A percentile compares a stretch with the other conserved stretches of the same genome.
These are phyloP conservation scores for Sarcophaga subvicina DNA, from an alignment of 2,888 invertebrate genomes.

Conservation along the genomic window DNA sequence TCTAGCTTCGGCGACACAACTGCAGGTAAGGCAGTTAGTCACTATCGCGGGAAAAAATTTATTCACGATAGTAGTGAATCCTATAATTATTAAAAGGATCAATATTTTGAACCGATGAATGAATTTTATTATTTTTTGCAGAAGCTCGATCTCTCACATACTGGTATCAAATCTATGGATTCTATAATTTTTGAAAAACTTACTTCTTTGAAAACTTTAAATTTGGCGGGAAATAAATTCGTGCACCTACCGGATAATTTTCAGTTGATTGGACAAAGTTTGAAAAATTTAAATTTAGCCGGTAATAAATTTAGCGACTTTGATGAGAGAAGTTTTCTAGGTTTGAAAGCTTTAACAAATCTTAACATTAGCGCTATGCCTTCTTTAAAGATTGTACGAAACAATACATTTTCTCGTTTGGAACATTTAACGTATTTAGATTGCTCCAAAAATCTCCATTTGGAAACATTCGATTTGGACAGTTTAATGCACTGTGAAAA, in stretches of 20 bases:
- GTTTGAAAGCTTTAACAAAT: constrained; percentile 83
- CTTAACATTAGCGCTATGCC: constrained; percentile 85
- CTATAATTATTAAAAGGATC: neutral
- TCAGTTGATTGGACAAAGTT: constrained; percentile 83
- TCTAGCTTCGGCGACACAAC: constrained; percentile 83
- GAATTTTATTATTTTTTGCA: constrained; percentile 71
- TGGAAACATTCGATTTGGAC: constrained; percentile 84
- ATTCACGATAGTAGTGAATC: constrained; percentile 7
- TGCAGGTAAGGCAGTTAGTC: constrained; percentile 82
- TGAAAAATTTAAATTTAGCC: constrained; percentile 85
- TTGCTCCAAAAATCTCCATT: constrained; percentile 83
- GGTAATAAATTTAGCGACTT: constrained; percentile 85
- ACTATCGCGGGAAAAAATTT: neutral
- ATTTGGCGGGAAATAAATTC: constrained; percentile 85
- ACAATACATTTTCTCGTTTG: constrained; percentile 83
- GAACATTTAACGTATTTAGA: constrained; percentile 80
- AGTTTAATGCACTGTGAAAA: constrained; percentile 80
- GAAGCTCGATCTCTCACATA: constrained; percentile 84
- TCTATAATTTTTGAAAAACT: constrained; percentile 83
- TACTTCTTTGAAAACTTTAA: constrained; percentile 83
- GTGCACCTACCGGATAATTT: constrained; percentile 84
- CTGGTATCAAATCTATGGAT: constrained; percentile 84
- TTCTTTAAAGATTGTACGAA: constrained; percentile 83
- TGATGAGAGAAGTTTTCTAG: constrained; percentile 84
- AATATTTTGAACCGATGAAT: too few species aligned